Evolutionary conservation across 2,888 invertebrate species (phyloP), one percentile per base, ranked within the genome.

Genomic region (Lymantria monacha): DNA sequence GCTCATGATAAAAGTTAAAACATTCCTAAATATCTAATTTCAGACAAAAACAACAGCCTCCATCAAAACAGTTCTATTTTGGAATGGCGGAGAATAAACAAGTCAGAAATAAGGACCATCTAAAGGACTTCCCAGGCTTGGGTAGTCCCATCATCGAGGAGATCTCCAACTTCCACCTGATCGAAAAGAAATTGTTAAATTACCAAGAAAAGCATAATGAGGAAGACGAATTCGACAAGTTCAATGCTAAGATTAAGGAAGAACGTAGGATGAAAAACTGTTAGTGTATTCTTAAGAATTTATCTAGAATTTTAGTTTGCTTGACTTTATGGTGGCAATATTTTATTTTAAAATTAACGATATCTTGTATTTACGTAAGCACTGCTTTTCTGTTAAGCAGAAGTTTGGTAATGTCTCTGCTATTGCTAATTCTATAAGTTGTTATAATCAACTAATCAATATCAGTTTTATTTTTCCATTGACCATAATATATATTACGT

Each of bases 11-110:
- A n/a, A n/a, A n/a, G n/a, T n/a, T 5, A 22, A 22, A 22, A 22
- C 22, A 22, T 22, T 22, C 1, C 2, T 33, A 33, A 10, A n/a
- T n/a, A n/a, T 8, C 2, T 10, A 33, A 3, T 74, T 74, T n/a
- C 66, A 88, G 86, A 49, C 74, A 72, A 63, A 84, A 80, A 10
- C 66, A 81, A 53, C 58, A 76, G 15, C 71, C 82, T 2, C 90
- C 90, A 44, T 89, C 89, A 0, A 91, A 90, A 48, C 90, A 91
- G 51, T 96, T 96, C 81, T 96, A 96, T 83, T 96, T 96, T 72
- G 96, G 96, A 37, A 96, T 96, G 96, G 94, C 94, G 59, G 92
- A 93, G 61, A 86, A 83, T 61, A 85, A 86, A 44, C 85, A 86
- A 45, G 65, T 79, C 0, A 76, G 80, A 43, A 63, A 74, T 0